Base-by-base conservation (phyloP, 2,113 vertebrate species). In the Cochlearius cochlearius region DNA sequence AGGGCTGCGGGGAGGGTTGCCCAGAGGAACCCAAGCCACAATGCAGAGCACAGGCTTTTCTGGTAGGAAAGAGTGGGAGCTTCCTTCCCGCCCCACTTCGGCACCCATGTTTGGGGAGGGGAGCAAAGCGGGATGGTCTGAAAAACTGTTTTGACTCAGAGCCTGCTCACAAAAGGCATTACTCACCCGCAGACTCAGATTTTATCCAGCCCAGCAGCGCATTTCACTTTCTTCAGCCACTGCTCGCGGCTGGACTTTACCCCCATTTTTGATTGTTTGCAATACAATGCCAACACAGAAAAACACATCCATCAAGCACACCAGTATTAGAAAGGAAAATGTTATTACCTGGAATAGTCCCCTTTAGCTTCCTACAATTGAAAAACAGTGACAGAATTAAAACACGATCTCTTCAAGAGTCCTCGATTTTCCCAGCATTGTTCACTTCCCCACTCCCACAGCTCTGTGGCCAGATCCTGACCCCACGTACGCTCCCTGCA, bases 321-420 rank as follows among this genome's bases (percentile, higher is more conserved):
- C n/a, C 15, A 86, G 79, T 47, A 94, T 92, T 94, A 95, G 64
- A 97, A 97, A 97, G 95, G 91, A 92, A 96, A 98, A 96, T 2
- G 90, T 94, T 90, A 79, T 99, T 99, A 99, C 99, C 99, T 99
- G 96, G 95, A 98, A 96, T 98, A 99, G 98, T 99, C 99, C 71
- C 99, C 99, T 97, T 99, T 99, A 73, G 99, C 98, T 98, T 99
- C 99, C 99, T 99, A 92, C 71, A 98, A 99, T 85, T 94, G 94
- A 96, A 97, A 96, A 74, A 97, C 63, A 98, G 45, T 90, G 96
- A 97, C 81, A 94, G 83, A 94, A 93, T 96, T 96, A 96, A 91
- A 94, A 96, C 96, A 86, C 14, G 84, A 91, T 74, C 80, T 92
- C 91, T 90, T 63, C 58, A 90, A 79, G 90, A 75, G 55, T 34